Evolutionary conservation across 2,113 vertebrate species (phyloP), one percentile per base, ranked within the genome.

Genomic region (Chloroceryle aenea): DNA sequence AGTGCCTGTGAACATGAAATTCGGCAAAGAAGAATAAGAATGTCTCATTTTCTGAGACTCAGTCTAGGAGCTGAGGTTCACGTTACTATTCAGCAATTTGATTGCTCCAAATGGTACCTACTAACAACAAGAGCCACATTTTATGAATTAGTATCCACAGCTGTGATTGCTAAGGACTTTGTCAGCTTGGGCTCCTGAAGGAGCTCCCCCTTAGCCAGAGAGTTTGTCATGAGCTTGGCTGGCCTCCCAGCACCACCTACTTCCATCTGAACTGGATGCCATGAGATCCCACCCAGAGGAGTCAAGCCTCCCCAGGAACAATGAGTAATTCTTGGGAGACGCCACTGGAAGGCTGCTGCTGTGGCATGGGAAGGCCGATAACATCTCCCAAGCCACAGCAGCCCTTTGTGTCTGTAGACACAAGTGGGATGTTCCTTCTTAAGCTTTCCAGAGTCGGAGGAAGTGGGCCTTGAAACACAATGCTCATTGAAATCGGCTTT

Each of bases 351-450:
- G 97, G 97, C 98, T 98, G 98, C 98, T 98, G 96, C 97, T 3
- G 59, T 96, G 97, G 98, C 93, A 96, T 96, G 96, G 98, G 98
- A 98, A 98, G 96, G 86, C 89, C 1, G 98, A 99, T 98, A 99
- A 98, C 97, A 99, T 99, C 98, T 98, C 87, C 48, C 20, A 7
- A 97, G 95, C 91, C 97, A 90, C 90, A 97, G 97, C 95, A 38
- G 97, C 96, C 98, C 97, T 98, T 98, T 98, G 98, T 98, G 98
- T 98, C 89, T 2, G 97, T 96, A 98, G 97, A 97, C 96, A 85
- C 97, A 98, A 98, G 98, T 98, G 97, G 98, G 98, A 98, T 98
- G 98, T 98, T 98, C 98, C 97, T 97, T 97, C 97, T 97, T 94
- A 90, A 96, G 97, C 93, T 96, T 98, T 96, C 95, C 95, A 85